Percentiles rank a stretch among this genome's conserved stretches.
These are phyloP conservation scores for Diloba caeruleocephala DNA, from an alignment of 2,888 invertebrate species.

Conservation along the genomic window DNA sequence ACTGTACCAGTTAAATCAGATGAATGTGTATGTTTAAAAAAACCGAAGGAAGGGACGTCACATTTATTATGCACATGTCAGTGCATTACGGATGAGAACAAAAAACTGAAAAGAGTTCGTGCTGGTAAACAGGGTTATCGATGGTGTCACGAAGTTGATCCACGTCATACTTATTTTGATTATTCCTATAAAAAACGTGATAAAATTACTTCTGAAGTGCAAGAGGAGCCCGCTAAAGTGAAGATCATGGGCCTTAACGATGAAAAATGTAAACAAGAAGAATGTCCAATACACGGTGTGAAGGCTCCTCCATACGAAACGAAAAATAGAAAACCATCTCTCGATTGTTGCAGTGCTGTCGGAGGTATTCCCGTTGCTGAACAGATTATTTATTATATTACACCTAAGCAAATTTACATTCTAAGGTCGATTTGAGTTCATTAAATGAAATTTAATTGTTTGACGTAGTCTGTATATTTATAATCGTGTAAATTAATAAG, in stretches of 20 bases:
- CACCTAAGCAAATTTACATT: too few species aligned
- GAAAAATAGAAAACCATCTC: slow-evolving; percentile 71
- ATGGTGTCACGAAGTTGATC: slow-evolving; percentile 82
- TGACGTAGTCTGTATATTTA: too few species aligned
- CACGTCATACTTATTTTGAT: slow-evolving; percentile 81
- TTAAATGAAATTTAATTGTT: too few species aligned
- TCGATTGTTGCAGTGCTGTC: slow-evolving; percentile 85
- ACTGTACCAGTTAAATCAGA: slow-evolving; percentile 50
- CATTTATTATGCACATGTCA: slow-evolving; percentile 66
- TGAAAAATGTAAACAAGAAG: slow-evolving; percentile 40
- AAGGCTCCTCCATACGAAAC: slow-evolving; percentile 70
- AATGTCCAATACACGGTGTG: slow-evolving; percentile 64
- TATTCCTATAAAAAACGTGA: slow-evolving; percentile 77
- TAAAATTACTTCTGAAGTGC: slow-evolving; percentile 65
- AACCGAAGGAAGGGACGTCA: slow-evolving; percentile 48
- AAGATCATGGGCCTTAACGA: slow-evolving; percentile 74
- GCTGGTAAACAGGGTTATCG: slow-evolving; percentile 79
- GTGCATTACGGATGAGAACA: slow-evolving; percentile 54
- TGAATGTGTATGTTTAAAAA: slow-evolving; percentile 71
- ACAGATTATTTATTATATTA: too few species aligned
- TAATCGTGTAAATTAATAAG: too few species aligned
- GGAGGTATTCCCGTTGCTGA: slow-evolving; percentile 68
- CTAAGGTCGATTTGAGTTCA: too few species aligned
- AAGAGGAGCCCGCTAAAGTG: slow-evolving; percentile 68
- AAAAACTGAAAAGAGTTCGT: slow-evolving; percentile 71